These are phyloP conservation scores for Tanypteryx hageni DNA, from an alignment of 2,888 invertebrate species.

Conservation along the genomic window DNA sequence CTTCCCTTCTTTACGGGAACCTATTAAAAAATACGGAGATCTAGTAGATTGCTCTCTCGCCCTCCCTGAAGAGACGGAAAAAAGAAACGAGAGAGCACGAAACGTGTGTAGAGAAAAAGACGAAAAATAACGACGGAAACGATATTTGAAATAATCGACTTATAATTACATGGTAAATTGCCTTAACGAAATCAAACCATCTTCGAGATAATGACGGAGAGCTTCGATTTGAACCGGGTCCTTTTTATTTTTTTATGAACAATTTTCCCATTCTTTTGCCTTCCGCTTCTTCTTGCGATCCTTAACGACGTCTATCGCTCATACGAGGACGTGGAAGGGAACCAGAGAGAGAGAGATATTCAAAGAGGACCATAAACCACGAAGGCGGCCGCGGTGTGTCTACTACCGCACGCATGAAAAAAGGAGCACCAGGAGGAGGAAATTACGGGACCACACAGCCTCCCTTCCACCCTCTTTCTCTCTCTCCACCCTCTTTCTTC, in stretches of 20 bases:
- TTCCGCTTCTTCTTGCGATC: neutral
- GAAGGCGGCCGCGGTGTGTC: conserved; percentile 1
- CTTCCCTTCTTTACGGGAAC: neutral
- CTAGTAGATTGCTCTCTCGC: neutral
- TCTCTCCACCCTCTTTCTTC: neutral
- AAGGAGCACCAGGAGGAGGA: neutral
- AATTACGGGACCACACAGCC: conserved; percentile 23
- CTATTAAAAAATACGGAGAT: conserved; percentile 9
- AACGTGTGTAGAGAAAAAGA: neutral
- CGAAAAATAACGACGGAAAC: neutral
- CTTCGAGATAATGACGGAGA: neutral
- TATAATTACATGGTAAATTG: neutral
- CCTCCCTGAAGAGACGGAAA: too few species aligned
- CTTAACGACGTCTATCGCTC: neutral
- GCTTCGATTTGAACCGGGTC: too few species aligned
- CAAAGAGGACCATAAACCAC: conserved; percentile 23
- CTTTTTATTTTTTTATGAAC: neutral
- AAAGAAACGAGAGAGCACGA: too few species aligned
- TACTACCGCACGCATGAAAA: neutral
- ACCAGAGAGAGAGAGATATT: neutral
- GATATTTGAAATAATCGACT: neutral
- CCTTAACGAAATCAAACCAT: too few species aligned
- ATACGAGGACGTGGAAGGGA: neutral
- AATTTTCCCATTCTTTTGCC: neutral
- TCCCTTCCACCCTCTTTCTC: neutral